Evolutionary conservation across 2,113 vertebrate species (phyloP).

Genomic region (Gallinago paraguaiae): DNA sequence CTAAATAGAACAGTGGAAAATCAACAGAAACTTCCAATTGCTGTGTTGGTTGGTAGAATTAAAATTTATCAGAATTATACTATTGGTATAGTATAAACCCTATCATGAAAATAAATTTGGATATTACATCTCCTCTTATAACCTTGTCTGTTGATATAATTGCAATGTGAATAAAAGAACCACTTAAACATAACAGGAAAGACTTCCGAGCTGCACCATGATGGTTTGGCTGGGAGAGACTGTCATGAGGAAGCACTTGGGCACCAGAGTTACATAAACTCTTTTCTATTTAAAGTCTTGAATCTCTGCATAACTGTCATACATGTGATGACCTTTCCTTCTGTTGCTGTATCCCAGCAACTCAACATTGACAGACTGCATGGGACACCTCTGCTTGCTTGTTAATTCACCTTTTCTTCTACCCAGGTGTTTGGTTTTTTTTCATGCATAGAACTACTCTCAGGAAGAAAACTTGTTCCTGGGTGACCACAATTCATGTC

Average conservation of each 20-base stretch:
- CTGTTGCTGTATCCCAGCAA: background rate
- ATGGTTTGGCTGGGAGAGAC: background rate
- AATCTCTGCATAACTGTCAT: background rate
- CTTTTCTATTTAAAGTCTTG: slow-evolving; percentile 31
- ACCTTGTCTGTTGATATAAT: background rate
- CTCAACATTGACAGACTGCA: background rate
- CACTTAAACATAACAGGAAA: background rate
- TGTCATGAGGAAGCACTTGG: slow-evolving; percentile 26
- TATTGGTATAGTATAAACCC: background rate
- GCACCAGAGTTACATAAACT: background rate
- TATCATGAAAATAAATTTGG: background rate
- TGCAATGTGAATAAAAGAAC: background rate
- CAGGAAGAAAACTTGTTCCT: background rate
- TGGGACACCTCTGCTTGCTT: background rate
- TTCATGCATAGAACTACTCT: background rate
- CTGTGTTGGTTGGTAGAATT: background rate
- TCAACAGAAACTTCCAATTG: background rate
- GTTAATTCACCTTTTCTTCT: background rate
- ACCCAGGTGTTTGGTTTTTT: too few species aligned
- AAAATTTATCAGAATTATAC: background rate
- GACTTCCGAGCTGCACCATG: background rate
- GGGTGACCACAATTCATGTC: background rate
- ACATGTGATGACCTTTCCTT: background rate
- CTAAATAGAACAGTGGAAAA: background rate
- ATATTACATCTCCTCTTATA: background rate